Conservation (phyloP, 2,888 invertebrate genomes). For the Drymonia ruficornis region DNA sequence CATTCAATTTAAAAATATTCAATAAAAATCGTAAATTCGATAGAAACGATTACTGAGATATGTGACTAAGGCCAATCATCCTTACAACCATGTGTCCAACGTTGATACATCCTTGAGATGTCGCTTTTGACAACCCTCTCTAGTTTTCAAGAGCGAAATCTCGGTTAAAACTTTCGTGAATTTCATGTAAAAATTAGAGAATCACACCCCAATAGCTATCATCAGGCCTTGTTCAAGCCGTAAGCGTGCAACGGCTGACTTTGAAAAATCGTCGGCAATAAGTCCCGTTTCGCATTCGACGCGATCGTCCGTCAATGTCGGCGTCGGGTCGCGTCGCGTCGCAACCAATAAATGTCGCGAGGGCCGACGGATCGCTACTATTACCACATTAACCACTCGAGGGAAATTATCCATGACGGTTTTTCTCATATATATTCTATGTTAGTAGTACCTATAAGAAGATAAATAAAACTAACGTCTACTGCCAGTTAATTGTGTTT, state of each 20-base stretch:
- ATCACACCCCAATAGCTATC: too few relatives aligned
- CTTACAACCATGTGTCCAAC: too few relatives aligned
- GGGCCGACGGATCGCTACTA: constrained; percentile 35
- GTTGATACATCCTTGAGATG: too few relatives aligned
- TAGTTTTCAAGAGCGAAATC: too few relatives aligned
- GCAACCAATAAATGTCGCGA: constrained; percentile 66
- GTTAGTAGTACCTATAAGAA: neutral
- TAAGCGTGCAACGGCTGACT: constrained; percentile 58
- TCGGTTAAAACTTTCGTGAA: too few relatives aligned
- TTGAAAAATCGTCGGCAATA: constrained; percentile 77
- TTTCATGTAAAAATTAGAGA: too few relatives aligned
- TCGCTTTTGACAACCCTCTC: too few relatives aligned
- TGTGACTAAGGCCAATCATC: too few relatives aligned
- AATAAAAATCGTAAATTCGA: too few relatives aligned
- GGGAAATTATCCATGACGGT: constrained; percentile 18
- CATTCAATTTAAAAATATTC: too few relatives aligned
- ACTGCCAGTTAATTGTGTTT: neutral
- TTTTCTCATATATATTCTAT: neutral
- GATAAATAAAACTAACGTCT: neutral
- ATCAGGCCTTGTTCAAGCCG: too few relatives aligned
- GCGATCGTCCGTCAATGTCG: constrained; percentile 75
- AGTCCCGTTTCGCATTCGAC: constrained; percentile 70
- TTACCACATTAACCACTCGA: constrained; percentile 32
- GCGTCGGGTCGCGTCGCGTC: constrained; percentile 44
- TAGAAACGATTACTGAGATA: too few relatives aligned